These are phyloP conservation scores for Ctenicera cuprea DNA, from an alignment of 2,888 invertebrate species.

Conservation along the genomic window DNA sequence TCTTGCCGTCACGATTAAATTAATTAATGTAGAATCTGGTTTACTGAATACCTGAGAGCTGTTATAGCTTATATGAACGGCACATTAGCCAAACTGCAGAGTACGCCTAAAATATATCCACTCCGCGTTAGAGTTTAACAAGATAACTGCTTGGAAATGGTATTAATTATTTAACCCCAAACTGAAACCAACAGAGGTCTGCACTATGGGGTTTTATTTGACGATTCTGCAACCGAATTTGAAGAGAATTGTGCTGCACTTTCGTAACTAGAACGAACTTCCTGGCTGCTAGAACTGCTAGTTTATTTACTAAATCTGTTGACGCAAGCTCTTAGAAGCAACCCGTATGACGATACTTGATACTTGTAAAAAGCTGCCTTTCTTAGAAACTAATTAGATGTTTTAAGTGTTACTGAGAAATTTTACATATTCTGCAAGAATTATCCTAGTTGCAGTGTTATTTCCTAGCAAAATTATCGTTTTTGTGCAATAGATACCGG, in stretches of 20 bases:
- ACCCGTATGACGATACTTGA: neutral
- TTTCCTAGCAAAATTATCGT: too few relatives aligned
- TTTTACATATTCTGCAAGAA: too few relatives aligned
- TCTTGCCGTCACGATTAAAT: constrained; percentile 61
- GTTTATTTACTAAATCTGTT: neutral
- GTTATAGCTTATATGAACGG: constrained; percentile 59
- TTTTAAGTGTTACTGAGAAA: too few relatives aligned
- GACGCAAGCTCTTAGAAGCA: neutral
- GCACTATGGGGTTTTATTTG: constrained; percentile 34
- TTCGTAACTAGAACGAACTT: constrained; percentile 17
- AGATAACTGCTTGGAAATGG: constrained; percentile 59
- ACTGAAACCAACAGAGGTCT: constrained; percentile 40
- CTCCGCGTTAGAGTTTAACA: constrained; percentile 58
- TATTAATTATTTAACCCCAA: constrained; percentile 61
- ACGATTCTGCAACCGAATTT: constrained; percentile 34
- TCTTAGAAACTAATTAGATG: neutral
- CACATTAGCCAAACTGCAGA: constrained; percentile 61
- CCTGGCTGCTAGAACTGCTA: neutral
- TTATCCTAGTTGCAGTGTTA: too few relatives aligned
- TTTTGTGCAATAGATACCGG: too few relatives aligned
- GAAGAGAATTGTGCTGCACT: constrained; percentile 9
- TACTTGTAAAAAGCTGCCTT: neutral
- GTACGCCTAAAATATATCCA: constrained; percentile 58
- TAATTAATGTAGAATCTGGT: constrained; percentile 61
- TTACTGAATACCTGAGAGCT: constrained; percentile 59